Base-by-base conservation (phyloP, 2,113 vertebrate genomes). In the Hemibagrus wyckioides region DNA sequence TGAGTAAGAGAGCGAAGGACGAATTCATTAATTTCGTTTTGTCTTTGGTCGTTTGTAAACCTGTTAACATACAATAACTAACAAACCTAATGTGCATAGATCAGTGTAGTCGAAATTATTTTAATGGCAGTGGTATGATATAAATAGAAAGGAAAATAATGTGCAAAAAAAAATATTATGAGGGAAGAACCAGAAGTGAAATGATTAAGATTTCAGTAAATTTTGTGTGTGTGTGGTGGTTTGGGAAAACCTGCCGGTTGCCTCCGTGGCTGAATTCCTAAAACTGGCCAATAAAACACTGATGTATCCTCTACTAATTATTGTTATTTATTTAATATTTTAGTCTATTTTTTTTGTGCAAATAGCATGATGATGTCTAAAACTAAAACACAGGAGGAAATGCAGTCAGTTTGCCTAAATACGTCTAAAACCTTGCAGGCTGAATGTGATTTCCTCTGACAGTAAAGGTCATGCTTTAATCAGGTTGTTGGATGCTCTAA, bases 61-160 rank as follows among this genome's bases (percentile, higher is more conserved):
- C 79, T 41, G 17, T 39, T 81, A 81, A 81, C 33, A 28, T 14
- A 39, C 33, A 81, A 41, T 59, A 21, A 39, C 11, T 41, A 39
- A 73, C 3, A 39, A 44, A 84, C n/a, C 4, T 73, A 41, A 84
- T 5, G 4, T 57, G 67, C 52, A 50, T 73, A 73, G 30, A 73
- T 73, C 33, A 71, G 30, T 39, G 50, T 28, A 73, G 23, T 1
- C 57, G 5, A 80, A 56, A 36, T 23, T 1, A 56, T 56, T 80
- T 80, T 67, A 67, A 41, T 80, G 79, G 44, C 75, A 80, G 84
- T 86, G 84, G n/a, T 28, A 67, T 56, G 25, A 52, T 76, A 48
- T n/a, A 79, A 6, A 9, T 25, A n/a, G 10, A 48, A 77, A 61
- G 28, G 4, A n/a, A 77, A 36, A 77, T 10, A 41, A 48, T 8